Base-by-base conservation (phyloP, 2,113 vertebrate species). In the Callopanchax toddi region DNA sequence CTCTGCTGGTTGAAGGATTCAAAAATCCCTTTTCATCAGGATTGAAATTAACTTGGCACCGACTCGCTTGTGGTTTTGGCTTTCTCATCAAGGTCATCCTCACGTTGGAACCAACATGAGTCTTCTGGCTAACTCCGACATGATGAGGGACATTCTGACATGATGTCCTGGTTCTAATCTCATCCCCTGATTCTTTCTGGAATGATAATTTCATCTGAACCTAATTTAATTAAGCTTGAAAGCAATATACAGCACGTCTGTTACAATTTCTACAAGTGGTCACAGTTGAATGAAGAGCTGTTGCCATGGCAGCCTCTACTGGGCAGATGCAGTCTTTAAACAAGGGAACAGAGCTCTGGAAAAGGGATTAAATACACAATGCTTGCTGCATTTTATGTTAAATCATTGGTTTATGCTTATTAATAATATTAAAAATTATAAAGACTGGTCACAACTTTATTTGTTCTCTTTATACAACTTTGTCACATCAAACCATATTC, bases 31-130 rank as follows among this genome's bases (percentile, higher is more conserved):
- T 88, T 85, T 89, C 84, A 82, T 79, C 78, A 39, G 50, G 37
- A 54, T 68, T 77, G 44, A 86, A 84, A 87, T 85, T 25, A 87
- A 71, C 60, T 70, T 86, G 84, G 77, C 84, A 71, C 12, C 9
- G 9, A 32, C 22, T 42, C 12, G 21, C 26, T 42, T 42, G 54
- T n/a, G 56, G 61, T 52, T 81, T 78, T 79, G 44, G 45, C 40
- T 74, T 67, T 77, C 55, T 50, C 57, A 49, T 78, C 74, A 91
- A 87, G 84, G 86, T 85, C 82, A 51, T 42, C n/a, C 22, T 60
- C 18, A 4, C 46, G 52, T 65, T 67, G 46, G 26, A 21, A 39
- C 15, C 2, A 5, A 20, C 11, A 11, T 16, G 11, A 20, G 18
- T 18, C n/a, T n/a, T n/a, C n/a, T n/a, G n/a, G n/a, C n/a, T n/a